phyloP scores from a whole-genome alignment of 1,140 invertebrate species.

The Drosophila ananassae region DNA sequence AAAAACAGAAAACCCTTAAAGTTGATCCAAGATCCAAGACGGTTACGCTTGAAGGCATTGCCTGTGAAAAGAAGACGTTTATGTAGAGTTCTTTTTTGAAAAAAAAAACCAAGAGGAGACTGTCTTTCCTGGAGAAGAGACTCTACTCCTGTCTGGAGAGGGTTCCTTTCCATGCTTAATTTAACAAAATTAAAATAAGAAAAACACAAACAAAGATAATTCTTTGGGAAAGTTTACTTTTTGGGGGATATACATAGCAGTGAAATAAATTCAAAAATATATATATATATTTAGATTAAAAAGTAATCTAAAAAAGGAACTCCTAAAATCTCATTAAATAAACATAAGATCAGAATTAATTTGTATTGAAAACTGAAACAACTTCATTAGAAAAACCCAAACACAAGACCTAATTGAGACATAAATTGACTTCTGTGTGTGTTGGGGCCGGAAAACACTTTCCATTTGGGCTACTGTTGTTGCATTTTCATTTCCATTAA shows the following conservation, averaged over 20 bases:
- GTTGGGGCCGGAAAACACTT: constrained; percentile 35
- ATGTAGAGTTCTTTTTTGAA: background rate
- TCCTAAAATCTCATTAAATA: background rate
- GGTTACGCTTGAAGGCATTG: constrained; percentile 64
- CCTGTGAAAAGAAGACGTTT: constrained; percentile 55
- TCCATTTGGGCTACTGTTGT: constrained; percentile 45
- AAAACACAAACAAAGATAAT: too few relatives aligned
- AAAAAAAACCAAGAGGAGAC: constrained; percentile 2
- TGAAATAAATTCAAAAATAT: too few relatives aligned
- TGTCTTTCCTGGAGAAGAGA: background rate
- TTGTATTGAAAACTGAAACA: constrained; percentile 4
- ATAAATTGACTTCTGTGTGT: background rate
- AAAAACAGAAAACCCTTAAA: constrained; percentile 12
- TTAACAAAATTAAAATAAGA: constrained; percentile 35
- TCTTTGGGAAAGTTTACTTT: too few relatives aligned
- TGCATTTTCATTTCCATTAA: constrained; percentile 3
- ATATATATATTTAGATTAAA: too few relatives aligned
- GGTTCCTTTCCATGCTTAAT: constrained; percentile 45
- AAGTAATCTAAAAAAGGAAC: too few relatives aligned
- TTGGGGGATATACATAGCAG: too few relatives aligned
- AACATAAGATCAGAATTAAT: constrained; percentile 20
- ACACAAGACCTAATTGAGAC: background rate
- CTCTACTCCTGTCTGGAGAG: constrained; percentile 13
- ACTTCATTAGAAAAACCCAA: constrained; percentile 22
- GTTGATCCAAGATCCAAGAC: constrained; percentile 8